These are phyloP conservation scores for Anguilla obscura DNA, from an alignment of 2,797 vertebrate genomes.

Conservation along the genomic window DNA sequence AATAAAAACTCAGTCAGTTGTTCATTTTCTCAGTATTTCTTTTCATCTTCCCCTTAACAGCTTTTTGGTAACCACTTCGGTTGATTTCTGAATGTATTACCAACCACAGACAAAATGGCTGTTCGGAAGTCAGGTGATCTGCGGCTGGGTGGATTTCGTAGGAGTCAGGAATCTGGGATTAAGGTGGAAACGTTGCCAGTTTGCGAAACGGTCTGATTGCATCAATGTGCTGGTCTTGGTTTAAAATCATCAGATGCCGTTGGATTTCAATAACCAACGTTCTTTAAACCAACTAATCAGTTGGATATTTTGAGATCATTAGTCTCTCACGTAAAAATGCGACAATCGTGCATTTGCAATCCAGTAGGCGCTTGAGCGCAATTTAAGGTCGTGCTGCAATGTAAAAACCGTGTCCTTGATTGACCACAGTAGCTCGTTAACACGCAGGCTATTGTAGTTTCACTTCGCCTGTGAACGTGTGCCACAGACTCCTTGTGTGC, in stretches of 20 bases:
- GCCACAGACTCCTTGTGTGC: background rate
- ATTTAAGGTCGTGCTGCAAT: conserved; percentile 15
- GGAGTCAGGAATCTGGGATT: background rate
- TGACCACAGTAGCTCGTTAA: conserved; percentile 12
- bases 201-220: background rate
- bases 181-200: conserved; percentile 20
- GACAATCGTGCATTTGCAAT: background rate
- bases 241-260: background rate
- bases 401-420: conserved; percentile 1
- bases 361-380: background rate
- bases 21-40: conserved; percentile 9
- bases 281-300: background rate
- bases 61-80: conserved; percentile 8
- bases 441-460: background rate
- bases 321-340: background rate
- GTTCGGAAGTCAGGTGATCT: conserved; percentile 77
- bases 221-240: background rate
- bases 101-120: conserved; percentile 73
- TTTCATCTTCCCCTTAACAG: background rate
- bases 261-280: background rate
- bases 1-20: conserved; percentile 4
- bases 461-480: background rate
- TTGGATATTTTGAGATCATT: background rate
- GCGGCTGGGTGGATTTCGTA: conserved; percentile 48
- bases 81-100: conserved; percentile 9